Percentiles rank a stretch among this genome's conserved stretches.
Conservation (phyloP, 2,113 vertebrate species). For the Zapus hudsonius region DNA sequence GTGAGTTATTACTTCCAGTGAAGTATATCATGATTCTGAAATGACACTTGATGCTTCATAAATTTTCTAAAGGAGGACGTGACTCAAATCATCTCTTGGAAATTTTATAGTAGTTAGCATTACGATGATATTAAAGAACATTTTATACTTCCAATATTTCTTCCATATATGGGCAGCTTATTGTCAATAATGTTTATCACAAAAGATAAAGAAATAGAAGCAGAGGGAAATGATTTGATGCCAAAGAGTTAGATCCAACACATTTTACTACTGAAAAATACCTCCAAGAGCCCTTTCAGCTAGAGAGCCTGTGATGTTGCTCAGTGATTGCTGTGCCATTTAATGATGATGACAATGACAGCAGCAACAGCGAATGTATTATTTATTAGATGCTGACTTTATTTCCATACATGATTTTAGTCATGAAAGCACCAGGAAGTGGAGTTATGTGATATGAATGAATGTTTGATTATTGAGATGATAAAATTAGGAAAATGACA, state of each 20-base stretch:
- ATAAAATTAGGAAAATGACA: not conserved
- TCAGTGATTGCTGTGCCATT: not conserved
- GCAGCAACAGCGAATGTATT: not conserved
- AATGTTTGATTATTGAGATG: not conserved
- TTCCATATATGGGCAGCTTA: not conserved
- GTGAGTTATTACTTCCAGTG: not conserved
- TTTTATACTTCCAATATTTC: not conserved
- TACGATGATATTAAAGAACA: not conserved
- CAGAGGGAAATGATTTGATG: not conserved
- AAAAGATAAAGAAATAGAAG: not conserved
- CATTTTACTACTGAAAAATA: not conserved
- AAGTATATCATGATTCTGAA: constrained; percentile 29
- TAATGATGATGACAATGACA: not conserved
- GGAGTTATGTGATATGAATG: not conserved
- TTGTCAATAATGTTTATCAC: not conserved
- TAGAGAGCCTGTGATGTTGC: not conserved
- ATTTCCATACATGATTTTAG: not conserved
- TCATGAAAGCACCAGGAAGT: not conserved
- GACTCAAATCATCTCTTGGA: not conserved
- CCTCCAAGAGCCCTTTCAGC: not conserved
- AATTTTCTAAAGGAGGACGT: not conserved
- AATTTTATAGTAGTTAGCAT: not conserved
- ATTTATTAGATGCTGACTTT: not conserved
- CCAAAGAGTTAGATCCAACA: not conserved
- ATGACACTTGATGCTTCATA: not conserved